phyloP scores from a whole-genome alignment of 1,140 invertebrate species.

The Antheraea pernyi region DNA sequence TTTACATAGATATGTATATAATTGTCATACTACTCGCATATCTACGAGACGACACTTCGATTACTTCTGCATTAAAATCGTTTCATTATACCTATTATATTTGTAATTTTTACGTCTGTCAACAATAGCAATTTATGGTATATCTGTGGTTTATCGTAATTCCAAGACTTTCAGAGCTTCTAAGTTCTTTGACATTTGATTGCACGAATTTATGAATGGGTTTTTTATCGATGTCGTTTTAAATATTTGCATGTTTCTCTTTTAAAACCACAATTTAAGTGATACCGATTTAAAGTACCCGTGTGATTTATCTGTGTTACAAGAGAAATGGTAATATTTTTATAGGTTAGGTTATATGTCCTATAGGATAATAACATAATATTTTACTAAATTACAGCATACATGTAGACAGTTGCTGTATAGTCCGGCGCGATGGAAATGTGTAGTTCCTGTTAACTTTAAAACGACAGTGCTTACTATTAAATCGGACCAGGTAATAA shows the following conservation, averaged over 20 bases:
- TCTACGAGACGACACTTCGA: no score
- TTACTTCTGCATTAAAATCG: no score
- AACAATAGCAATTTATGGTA: no score
- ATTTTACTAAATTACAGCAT: slow-evolving; percentile 58
- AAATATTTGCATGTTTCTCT: slow-evolving; percentile 25
- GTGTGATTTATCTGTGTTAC: slow-evolving; percentile 24
- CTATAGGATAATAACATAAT: slow-evolving; percentile 29
- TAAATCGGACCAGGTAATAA: slow-evolving; percentile 58
- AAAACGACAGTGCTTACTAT: slow-evolving; percentile 44
- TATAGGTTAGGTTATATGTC: slow-evolving; percentile 52
- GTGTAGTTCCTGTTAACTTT: slow-evolving; percentile 50
- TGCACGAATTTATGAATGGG: slow-evolving; percentile 42
- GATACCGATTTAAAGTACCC: slow-evolving; percentile 18
- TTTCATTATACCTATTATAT: no score
- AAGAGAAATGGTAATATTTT: slow-evolving; percentile 38
- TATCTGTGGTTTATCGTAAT: no score
- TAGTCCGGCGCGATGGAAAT: slow-evolving; percentile 68
- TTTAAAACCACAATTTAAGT: slow-evolving; percentile 27
- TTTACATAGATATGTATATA: no score
- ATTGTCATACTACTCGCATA: no score
- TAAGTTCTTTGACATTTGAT: slow-evolving; percentile 36
- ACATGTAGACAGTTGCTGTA: slow-evolving; percentile 66
- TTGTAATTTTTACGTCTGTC: no score
- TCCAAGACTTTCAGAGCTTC: slow-evolving; percentile 12
- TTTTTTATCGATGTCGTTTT: slow-evolving; percentile 37